Evolutionary conservation across 2,113 vertebrate species (phyloP).

Genomic region (Tapirus terrestris): DNA sequence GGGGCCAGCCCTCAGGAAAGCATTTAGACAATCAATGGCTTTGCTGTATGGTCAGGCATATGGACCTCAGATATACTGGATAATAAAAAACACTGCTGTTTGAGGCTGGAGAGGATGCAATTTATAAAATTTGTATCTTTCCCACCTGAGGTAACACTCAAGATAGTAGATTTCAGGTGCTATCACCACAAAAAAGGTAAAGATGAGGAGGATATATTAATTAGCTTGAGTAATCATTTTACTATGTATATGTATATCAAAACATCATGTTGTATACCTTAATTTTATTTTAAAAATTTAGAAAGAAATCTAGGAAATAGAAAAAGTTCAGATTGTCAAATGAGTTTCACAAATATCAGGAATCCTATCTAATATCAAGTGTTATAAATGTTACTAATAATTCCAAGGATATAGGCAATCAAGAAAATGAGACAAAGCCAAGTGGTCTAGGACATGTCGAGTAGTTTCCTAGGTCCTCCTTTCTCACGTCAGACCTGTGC

Average conservation of each 20-base stretch:
- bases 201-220: not conserved
- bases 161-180: not conserved
- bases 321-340: not conserved
- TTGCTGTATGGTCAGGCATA: not conserved
- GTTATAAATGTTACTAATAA: not conserved
- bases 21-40: not conserved
- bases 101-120: not conserved
- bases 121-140: not conserved
- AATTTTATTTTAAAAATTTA: not conserved
- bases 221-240: not conserved
- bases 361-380: not conserved
- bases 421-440: not conserved
- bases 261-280: not conserved
- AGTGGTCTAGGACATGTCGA: not conserved
- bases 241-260: too few species aligned
- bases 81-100: not conserved
- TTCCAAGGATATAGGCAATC: not conserved
- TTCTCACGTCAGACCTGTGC: not conserved
- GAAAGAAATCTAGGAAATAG: not conserved
- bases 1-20: not conserved
- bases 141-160: not conserved
- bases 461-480: not conserved
- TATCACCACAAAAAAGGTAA: not conserved
- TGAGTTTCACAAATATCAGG: not conserved
- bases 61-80: not conserved